Evolutionary conservation across 2,888 invertebrate genomes (phyloP).

Genomic region (Lasius fuliginosus): DNA sequence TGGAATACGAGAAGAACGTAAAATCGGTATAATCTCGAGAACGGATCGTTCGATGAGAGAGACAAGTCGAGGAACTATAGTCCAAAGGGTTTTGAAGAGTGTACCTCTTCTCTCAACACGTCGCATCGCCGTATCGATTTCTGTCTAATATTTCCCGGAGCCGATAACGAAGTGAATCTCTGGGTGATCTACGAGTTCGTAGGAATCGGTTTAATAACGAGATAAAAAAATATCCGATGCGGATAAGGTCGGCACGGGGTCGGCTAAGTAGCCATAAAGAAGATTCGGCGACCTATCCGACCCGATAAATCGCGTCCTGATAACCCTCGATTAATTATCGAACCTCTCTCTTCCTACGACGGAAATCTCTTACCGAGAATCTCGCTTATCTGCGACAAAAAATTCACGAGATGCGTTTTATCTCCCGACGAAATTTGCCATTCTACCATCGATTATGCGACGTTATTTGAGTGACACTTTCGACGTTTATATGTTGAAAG

Average conservation of each 20-base stretch:
- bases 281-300: constrained; percentile 52
- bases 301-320: constrained; percentile 63
- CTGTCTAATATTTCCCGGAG: constrained; percentile 48
- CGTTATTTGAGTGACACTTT: not conserved
- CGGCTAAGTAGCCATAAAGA: constrained; percentile 44
- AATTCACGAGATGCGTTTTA: constrained; percentile 35
- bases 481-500: not conserved
- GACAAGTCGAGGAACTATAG: constrained; percentile 1
- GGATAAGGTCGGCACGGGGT: constrained; percentile 43
- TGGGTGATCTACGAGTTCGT: constrained; percentile 51
- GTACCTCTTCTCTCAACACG: constrained; percentile 34
- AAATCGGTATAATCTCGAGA: constrained; percentile 23
- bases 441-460: constrained; percentile 5
- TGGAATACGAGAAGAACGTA: not conserved
- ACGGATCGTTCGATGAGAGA: constrained; percentile 29
- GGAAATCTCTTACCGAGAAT: constrained; percentile 44
- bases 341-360: constrained; percentile 45
- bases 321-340: constrained; percentile 70
- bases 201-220: constrained; percentile 58
- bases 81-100: not conserved
- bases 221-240: constrained; percentile 25
- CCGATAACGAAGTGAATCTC: constrained; percentile 61
- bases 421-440: not conserved
- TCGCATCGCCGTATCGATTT: constrained; percentile 45
- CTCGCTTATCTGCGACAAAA: constrained; percentile 49